phyloP scores from a whole-genome alignment of 2,888 invertebrate species.

The Magallana nippona region DNA sequence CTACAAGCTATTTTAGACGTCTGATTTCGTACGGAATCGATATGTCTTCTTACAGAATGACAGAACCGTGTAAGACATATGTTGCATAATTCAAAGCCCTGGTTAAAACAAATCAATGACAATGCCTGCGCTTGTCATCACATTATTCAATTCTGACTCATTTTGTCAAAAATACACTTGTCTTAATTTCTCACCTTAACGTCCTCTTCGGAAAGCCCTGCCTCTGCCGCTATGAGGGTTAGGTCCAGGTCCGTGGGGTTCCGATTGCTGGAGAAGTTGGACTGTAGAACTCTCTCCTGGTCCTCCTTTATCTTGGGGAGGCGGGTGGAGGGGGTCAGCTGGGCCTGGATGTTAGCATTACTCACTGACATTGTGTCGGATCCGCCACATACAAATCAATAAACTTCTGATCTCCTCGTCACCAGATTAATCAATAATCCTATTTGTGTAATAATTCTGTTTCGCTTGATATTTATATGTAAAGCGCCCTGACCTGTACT shows the following conservation, averaged over 20 bases:
- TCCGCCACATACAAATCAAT: background rate
- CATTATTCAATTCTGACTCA: background rate
- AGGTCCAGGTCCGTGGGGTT: conserved; percentile 82
- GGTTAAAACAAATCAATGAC: background rate
- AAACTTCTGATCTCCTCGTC: background rate
- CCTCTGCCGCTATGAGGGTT: conserved; percentile 82
- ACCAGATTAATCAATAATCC: conserved; percentile 13
- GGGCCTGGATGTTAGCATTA: conserved; percentile 64
- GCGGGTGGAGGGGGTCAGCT: conserved; percentile 66
- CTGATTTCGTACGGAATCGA: too few relatives aligned
- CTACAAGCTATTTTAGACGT: too few relatives aligned
- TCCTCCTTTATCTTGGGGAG: conserved; percentile 73
- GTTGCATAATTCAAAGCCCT: background rate
- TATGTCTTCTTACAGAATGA: background rate
- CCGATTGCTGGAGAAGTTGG: conserved; percentile 81
- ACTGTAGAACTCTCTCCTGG: conserved; percentile 81
- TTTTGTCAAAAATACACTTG: background rate
- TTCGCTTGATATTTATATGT: background rate
- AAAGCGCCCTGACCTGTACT: background rate
- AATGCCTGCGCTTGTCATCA: background rate
- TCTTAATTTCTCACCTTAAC: conserved; percentile 79
- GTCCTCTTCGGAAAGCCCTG: conserved; percentile 81
- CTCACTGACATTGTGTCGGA: conserved; percentile 35
- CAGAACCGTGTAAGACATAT: background rate
- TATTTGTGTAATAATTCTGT: background rate